Evolutionary conservation across 2,797 vertebrate genomes (phyloP), one percentile per base, ranked within the genome.

Genomic region (Mallotus villosus): DNA sequence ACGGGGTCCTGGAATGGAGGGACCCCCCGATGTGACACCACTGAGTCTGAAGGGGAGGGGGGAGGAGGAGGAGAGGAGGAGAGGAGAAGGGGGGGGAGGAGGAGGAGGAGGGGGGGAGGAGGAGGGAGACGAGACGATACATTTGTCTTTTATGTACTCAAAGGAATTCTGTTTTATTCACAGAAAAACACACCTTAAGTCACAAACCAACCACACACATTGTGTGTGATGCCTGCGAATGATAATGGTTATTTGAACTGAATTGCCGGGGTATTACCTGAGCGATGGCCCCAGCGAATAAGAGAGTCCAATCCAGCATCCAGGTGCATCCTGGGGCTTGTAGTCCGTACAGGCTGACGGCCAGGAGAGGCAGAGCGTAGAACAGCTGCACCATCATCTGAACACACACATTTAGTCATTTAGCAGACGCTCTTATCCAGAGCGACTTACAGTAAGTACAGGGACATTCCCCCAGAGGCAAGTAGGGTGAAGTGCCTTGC

Each of bases 11-110:
- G 11, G 89, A 75, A 84, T 99, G 97, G 60, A 95, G 79, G 12
- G 96, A 97, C 1, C 93, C 94, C 5, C 95, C 95, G n/a, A 96
- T 82, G 76, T 99, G 95, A n/a, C 94, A 91, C 92, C 97, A 98
- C 89, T 98, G 96, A 0, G 92, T 93, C 97, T 99, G 90, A 27
- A 70, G 70, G 60, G 41, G 67, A 67, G 19, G 25, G 14, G 21
- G 32, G 19, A 32, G 24, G 34, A 37, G 34, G 34, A 4, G 29
- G 29, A 2, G 34, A 37, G 34, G 7, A 6, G 34, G 7, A 6
- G 7, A 8, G 34, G 7, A 37, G 34, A 8, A 6, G 7, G 5
- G 8, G 34, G 8, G 34, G 4, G 7, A 1, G 34, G 7, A 53
- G n/a, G 51, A 61, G 29, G 61, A 21, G 14, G 2, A 16, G n/a